Percentiles rank a stretch among this genome's conserved stretches.
Conservation (phyloP, 2,888 invertebrate genomes). For the Agrotis ipsilon region DNA sequence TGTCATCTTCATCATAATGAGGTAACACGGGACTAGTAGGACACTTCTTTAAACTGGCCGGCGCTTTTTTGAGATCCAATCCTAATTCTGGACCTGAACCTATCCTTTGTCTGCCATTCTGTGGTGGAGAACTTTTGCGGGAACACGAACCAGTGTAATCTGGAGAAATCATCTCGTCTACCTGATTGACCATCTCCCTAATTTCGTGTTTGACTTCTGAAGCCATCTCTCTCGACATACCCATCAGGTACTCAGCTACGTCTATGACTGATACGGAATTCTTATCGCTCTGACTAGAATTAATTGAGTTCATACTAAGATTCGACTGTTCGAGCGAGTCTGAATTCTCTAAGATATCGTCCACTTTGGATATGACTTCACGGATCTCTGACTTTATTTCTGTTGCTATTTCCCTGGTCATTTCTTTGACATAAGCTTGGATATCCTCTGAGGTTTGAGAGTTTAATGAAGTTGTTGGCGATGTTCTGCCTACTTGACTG, state of each 20-base stretch:
- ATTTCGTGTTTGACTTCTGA: constrained; percentile 95
- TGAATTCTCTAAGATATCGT: constrained; percentile 94
- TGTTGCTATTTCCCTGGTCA: constrained; percentile 95
- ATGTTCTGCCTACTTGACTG: constrained; percentile 89
- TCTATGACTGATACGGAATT: constrained; percentile 94
- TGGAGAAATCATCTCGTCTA: constrained; percentile 93
- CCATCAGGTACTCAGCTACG: constrained; percentile 95
- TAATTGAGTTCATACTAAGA: constrained; percentile 86
- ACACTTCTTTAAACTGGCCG: constrained; percentile 83
- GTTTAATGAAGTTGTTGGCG: constrained; percentile 90
- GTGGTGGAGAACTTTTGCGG: constrained; percentile 88
- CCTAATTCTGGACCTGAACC: constrained; percentile 87
- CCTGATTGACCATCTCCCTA: constrained; percentile 93
- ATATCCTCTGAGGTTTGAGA: constrained; percentile 92
- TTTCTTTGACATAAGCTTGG: constrained; percentile 94
- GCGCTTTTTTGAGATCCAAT: constrained; percentile 79
- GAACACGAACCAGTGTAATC: constrained; percentile 81
- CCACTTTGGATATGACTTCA: constrained; percentile 95
- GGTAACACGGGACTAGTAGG: constrained; percentile 88
- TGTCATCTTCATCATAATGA: constrained; percentile 83
- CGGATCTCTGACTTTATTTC: constrained; percentile 96
- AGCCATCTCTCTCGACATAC: constrained; percentile 95
- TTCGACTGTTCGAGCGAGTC: constrained; percentile 91
- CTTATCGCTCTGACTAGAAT: constrained; percentile 92
- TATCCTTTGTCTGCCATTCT: constrained; percentile 81